A percentile compares a stretch with the other conserved stretches of the same genome.
Evolutionary conservation across 2,888 invertebrate species (phyloP).

Genomic region (Andrena bucephala): DNA sequence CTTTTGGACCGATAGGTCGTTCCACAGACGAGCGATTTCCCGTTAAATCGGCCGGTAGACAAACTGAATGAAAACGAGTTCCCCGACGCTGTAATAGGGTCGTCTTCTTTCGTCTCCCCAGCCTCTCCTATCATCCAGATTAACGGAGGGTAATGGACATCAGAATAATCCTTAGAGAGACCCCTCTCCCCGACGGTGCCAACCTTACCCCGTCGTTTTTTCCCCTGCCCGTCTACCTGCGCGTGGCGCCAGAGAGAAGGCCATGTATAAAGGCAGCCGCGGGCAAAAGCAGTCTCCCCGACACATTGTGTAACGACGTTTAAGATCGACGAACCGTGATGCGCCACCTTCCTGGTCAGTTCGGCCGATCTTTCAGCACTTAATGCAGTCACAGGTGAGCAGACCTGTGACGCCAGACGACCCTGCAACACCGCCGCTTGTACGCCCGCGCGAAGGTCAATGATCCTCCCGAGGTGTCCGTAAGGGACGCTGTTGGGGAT

Average conservation of each 20-base stretch:
- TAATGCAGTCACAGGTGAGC: slow-evolving; percentile 57
- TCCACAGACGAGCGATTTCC: slow-evolving; percentile 62
- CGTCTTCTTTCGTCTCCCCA: slow-evolving; percentile 26
- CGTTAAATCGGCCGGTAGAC: slow-evolving; percentile 66
- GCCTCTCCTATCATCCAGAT: slow-evolving; percentile 33
- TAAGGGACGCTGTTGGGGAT: not conserved
- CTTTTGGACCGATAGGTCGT: slow-evolving; percentile 58
- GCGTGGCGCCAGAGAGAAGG: slow-evolving; percentile 23
- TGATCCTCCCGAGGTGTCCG: slow-evolving; percentile 18
- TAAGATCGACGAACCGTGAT: slow-evolving; percentile 77
- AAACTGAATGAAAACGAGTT: slow-evolving; percentile 69
- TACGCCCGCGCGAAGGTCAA: slow-evolving; percentile 45
- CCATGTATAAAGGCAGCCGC: slow-evolving; percentile 71
- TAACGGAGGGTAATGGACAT: slow-evolving; percentile 50
- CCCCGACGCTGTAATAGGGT: slow-evolving; percentile 51
- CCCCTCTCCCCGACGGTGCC: no score
- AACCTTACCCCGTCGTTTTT: slow-evolving; percentile 16
- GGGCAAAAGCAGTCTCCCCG: slow-evolving; percentile 76
- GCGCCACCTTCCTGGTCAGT: slow-evolving; percentile 70
- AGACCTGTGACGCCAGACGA: slow-evolving; percentile 20
- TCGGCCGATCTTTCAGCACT: slow-evolving; percentile 62
- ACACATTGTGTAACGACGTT: slow-evolving; percentile 80
- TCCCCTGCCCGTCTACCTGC: slow-evolving; percentile 11
- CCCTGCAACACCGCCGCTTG: not conserved
- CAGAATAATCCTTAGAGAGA: slow-evolving; percentile 27